A percentile compares a stretch with the other conserved stretches of the same genome.
phyloP scores from a whole-genome alignment of 2,113 vertebrate genomes.

The Laticauda laticaudata region DNA sequence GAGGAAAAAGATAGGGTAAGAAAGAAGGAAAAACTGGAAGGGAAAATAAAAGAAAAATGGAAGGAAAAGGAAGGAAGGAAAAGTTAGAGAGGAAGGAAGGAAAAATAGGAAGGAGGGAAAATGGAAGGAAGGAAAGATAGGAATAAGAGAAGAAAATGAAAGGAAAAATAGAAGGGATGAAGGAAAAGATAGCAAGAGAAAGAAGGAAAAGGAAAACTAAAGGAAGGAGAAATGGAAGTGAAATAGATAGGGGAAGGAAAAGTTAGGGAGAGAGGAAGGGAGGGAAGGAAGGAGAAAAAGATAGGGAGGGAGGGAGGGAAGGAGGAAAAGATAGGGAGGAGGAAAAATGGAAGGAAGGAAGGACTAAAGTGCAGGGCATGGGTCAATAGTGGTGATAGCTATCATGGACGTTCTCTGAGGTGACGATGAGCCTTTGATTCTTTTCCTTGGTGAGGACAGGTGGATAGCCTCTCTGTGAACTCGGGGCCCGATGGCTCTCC shows the following conservation, averaged over 20 bases:
- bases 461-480: slow-evolving; percentile 93
- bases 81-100: too few relatives aligned
- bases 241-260: neutral
- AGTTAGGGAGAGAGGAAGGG: too few relatives aligned
- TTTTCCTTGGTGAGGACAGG: slow-evolving; percentile 67
- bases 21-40: too few relatives aligned
- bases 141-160: too few relatives aligned
- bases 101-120: neutral
- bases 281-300: neutral
- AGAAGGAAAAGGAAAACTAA: too few relatives aligned
- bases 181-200: too few relatives aligned
- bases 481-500: slow-evolving; percentile 83
- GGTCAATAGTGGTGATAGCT: neutral
- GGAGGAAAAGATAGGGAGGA: neutral
- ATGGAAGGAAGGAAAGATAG: neutral
- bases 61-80: neutral
- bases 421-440: accelerated
- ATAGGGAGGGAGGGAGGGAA: neutral
- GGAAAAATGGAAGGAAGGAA: neutral
- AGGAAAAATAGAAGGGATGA: too few relatives aligned
- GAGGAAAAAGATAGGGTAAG: too few relatives aligned
- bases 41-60: too few relatives aligned
- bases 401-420: neutral
- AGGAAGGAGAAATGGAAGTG: neutral
- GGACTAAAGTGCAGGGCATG: neutral